These are phyloP conservation scores for Pedicia rivosa DNA, from an alignment of 2,888 invertebrate species.

Conservation along the genomic window DNA sequence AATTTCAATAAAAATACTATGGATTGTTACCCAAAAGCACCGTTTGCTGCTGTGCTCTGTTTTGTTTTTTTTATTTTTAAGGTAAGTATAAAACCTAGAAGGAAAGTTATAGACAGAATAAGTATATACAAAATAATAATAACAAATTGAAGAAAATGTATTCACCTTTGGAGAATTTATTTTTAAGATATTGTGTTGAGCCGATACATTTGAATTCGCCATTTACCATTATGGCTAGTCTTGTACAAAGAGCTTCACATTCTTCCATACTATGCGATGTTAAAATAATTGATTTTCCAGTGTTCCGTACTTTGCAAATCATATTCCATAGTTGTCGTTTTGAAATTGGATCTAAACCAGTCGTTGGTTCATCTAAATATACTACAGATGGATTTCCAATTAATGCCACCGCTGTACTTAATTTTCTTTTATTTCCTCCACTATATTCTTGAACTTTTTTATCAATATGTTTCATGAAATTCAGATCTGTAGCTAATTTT, in stretches of 20 bases:
- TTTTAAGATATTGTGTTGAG: slow-evolving; percentile 58
- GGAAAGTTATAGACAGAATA: too few relatives aligned
- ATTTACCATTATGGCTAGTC: slow-evolving; percentile 69
- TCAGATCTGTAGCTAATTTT: slow-evolving; percentile 36
- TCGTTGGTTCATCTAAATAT: slow-evolving; percentile 51
- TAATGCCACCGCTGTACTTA: slow-evolving; percentile 54
- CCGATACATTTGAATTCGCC: slow-evolving; percentile 60
- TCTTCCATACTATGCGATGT: slow-evolving; percentile 82
- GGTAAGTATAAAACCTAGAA: too few relatives aligned
- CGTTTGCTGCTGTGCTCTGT: too few relatives aligned
- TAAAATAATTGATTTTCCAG: slow-evolving; percentile 59
- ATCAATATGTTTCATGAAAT: slow-evolving; percentile 44
- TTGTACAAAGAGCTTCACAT: slow-evolving; percentile 66
- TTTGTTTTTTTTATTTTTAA: too few relatives aligned
- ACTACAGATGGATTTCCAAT: slow-evolving; percentile 51
- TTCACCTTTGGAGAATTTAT: slow-evolving; percentile 40
- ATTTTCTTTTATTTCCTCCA: slow-evolving; percentile 58
- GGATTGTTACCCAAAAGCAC: too few relatives aligned
- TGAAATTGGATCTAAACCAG: slow-evolving; percentile 33
- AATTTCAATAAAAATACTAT: too few relatives aligned
- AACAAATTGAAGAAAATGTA: too few relatives aligned
- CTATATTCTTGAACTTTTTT: slow-evolving; percentile 45
- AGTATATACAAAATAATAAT: too few relatives aligned
- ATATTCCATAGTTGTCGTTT: slow-evolving; percentile 68
- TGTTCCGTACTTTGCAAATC: slow-evolving; percentile 46